phyloP scores from a whole-genome alignment of 2,797 vertebrate species.

The Astyanax mexicanus region DNA sequence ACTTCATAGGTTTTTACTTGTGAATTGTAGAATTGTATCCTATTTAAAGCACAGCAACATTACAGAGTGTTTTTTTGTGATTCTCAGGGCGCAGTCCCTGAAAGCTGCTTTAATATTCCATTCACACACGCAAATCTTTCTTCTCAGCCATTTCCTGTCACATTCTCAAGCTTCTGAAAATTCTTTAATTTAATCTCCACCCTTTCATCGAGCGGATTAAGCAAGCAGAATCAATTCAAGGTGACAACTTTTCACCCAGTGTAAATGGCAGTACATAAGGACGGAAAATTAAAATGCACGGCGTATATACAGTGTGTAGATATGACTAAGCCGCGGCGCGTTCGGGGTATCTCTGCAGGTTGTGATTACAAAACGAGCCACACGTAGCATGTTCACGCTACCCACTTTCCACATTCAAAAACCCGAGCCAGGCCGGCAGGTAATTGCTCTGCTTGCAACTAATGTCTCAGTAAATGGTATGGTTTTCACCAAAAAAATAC shows the following conservation, averaged over 20 bases:
- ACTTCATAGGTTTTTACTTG: too few species aligned
- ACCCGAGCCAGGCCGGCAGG: not conserved
- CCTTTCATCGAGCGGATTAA: not conserved
- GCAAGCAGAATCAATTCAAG: not conserved
- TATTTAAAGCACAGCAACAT: not conserved
- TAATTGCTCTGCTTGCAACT: constrained; percentile 21
- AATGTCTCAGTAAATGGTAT: constrained; percentile 27
- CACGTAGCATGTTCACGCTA: not conserved
- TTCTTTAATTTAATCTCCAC: not conserved
- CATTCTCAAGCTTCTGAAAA: not conserved
- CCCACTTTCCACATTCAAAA: not conserved
- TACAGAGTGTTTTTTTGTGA: not conserved
- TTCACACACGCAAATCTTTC: not conserved
- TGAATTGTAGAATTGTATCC: too few species aligned
- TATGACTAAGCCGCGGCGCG: not conserved
- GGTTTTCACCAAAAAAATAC: constrained; percentile 33
- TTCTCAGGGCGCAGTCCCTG: not conserved
- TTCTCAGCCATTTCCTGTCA: not conserved
- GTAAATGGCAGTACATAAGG: not conserved
- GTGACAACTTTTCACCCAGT: not conserved
- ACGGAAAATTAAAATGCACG: not conserved
- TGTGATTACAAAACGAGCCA: not conserved
- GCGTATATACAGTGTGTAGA: not conserved
- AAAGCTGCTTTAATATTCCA: constrained; percentile 3
- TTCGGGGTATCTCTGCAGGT: constrained; percentile 7